Conservation (phyloP, 2,888 invertebrate genomes). For the Drosophila demipolita region DNA sequence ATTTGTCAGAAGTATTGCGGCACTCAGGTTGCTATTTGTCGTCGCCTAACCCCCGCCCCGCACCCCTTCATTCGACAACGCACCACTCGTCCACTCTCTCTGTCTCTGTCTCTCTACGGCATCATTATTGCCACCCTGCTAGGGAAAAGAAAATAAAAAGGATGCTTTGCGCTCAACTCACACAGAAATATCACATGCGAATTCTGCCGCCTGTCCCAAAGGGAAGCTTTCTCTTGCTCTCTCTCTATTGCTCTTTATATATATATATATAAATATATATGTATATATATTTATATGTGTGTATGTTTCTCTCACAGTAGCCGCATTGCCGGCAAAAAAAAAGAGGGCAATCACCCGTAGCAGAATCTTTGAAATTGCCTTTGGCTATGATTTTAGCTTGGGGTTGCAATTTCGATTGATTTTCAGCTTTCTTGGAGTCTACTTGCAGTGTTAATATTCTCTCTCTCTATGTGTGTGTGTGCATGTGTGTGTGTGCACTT, state of each 20-base stretch:
- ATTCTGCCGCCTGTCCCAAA: conserved; percentile 38
- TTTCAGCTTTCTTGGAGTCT: conserved; percentile 45
- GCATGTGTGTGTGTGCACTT: neutral
- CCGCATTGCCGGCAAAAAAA: conserved; percentile 63
- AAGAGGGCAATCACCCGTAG: conserved; percentile 79
- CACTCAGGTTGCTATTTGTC: conserved; percentile 73
- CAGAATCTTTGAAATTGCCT: conserved; percentile 32
- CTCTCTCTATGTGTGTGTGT: neutral
- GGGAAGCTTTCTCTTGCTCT: conserved; percentile 39
- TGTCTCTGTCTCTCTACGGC: neutral
- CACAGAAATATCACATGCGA: conserved; percentile 63
- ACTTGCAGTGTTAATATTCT: conserved; percentile 37
- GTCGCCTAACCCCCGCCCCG: conserved; percentile 35
- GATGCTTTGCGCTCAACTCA: conserved; percentile 71
- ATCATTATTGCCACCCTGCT: conserved; percentile 44
- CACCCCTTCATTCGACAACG: neutral
- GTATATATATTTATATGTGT: conserved; percentile 1
- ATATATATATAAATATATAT: neutral
- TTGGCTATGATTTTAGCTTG: conserved; percentile 60
- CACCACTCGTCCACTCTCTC: neutral
- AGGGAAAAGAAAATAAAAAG: conserved; percentile 51
- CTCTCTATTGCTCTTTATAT: too few species aligned
- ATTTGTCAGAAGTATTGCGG: conserved; percentile 75
- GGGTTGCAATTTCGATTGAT: conserved; percentile 80
- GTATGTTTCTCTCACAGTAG: conserved; percentile 40